These are phyloP conservation scores for Ctenochaetus hawaiiensis DNA, from an alignment of 2,797 vertebrate species.

Conservation along the genomic window DNA sequence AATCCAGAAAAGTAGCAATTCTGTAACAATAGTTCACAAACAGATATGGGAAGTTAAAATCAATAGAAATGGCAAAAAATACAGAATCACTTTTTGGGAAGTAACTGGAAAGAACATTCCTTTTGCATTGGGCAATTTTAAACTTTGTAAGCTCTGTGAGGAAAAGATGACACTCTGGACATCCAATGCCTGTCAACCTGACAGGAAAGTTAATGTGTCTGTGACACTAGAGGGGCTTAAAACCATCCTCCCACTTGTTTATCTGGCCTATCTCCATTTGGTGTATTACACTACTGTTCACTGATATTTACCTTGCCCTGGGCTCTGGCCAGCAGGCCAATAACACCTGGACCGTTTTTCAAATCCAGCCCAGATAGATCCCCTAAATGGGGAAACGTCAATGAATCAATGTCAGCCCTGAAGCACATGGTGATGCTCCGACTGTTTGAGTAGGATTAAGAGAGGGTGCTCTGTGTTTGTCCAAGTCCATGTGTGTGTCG, in stretches of 20 bases:
- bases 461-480: slow-evolving; percentile 43
- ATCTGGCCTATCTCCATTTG: slow-evolving; percentile 62
- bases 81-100: not conserved
- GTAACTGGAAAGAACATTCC: not conserved
- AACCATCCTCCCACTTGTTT: slow-evolving; percentile 50
- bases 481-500: not conserved
- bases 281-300: slow-evolving; percentile 62
- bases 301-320: slow-evolving; percentile 67
- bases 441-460: slow-evolving; percentile 81
- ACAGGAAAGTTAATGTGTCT: slow-evolving; percentile 56
- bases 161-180: not conserved
- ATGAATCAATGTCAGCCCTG: slow-evolving; percentile 80
- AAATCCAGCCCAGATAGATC: slow-evolving; percentile 61
- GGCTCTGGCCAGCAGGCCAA: slow-evolving; percentile 62
- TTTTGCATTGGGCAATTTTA: not conserved
- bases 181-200: slow-evolving; percentile 21
- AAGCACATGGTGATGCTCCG: slow-evolving; percentile 68
- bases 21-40: not conserved
- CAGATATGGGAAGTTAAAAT: not conserved
- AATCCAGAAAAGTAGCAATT: not conserved
- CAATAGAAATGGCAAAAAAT: not conserved
- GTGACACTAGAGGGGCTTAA: slow-evolving; percentile 53
- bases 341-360: slow-evolving; percentile 66
- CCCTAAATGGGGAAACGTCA: slow-evolving; percentile 67
- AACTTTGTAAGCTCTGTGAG: slow-evolving; percentile 16